Evolutionary conservation across 2,888 invertebrate genomes (phyloP).

Genomic region (Idaea dimidiata): DNA sequence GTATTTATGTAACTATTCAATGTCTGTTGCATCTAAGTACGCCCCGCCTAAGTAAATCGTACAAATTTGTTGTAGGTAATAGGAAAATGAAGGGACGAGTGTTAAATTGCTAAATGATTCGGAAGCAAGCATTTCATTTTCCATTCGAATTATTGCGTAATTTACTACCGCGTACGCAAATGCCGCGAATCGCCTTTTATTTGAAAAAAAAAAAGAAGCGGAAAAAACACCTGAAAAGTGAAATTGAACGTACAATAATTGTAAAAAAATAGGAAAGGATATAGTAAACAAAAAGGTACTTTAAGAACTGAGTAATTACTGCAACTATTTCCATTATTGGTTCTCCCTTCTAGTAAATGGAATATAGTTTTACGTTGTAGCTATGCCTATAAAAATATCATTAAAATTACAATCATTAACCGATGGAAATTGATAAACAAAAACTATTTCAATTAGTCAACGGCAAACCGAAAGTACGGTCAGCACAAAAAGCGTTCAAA

Average conservation of each 20-base stretch:
- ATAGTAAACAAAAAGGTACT: too few relatives aligned
- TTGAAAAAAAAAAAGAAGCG: conserved; percentile 45
- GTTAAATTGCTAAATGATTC: conserved; percentile 78
- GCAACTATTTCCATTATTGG: too few relatives aligned
- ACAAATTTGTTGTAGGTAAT: conserved; percentile 67
- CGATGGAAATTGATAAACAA: conserved; percentile 42
- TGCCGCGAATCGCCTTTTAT: conserved; percentile 61
- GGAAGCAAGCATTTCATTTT: conserved; percentile 79
- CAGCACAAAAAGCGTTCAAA: conserved; percentile 63
- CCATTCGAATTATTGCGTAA: conserved; percentile 75
- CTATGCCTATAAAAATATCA: conserved; percentile 4
- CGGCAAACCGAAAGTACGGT: conserved; percentile 46
- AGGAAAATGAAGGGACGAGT: conserved; percentile 78
- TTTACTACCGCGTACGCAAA: conserved; percentile 70
- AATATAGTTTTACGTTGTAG: too few relatives aligned
- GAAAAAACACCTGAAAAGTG: conserved; percentile 31
- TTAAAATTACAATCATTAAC: conserved; percentile 35
- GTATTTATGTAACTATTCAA: conserved; percentile 14
- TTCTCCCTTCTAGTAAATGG: too few relatives aligned
- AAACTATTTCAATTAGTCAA: conserved; percentile 66
- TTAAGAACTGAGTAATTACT: too few relatives aligned
- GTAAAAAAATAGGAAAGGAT: too few relatives aligned
- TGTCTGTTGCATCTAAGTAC: conserved; percentile 31
- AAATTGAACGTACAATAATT: neutral
- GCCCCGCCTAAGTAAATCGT: conserved; percentile 46